Evolutionary conservation across 2,888 invertebrate species (phyloP).

Genomic region (Ecliptopera silaceata): DNA sequence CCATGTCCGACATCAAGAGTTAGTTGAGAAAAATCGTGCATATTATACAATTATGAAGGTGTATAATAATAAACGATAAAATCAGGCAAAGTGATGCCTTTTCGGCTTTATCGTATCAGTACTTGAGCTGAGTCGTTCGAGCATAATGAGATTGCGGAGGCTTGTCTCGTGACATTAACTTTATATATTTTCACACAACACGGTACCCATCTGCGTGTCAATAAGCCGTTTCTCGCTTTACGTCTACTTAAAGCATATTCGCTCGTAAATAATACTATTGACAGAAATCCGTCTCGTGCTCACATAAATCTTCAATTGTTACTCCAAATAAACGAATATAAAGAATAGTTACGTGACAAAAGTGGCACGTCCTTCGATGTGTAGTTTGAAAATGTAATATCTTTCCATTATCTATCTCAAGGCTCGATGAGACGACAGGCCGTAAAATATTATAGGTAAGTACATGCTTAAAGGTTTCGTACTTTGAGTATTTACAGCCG

Average conservation of each 20-base stretch:
- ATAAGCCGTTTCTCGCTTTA: slow-evolving; percentile 49
- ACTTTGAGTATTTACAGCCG: slow-evolving; percentile 3
- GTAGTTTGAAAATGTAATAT: slow-evolving; percentile 18
- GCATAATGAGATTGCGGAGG: slow-evolving; percentile 25
- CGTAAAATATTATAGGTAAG: slow-evolving; percentile 6
- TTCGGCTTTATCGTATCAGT: slow-evolving; percentile 23
- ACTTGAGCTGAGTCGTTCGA: slow-evolving; percentile 24
- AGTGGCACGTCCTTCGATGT: slow-evolving; percentile 36
- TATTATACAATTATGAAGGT: too few species aligned
- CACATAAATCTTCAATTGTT: slow-evolving; percentile 61
- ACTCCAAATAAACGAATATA: slow-evolving; percentile 66
- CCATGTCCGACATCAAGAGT: too few species aligned
- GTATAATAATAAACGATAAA: not conserved
- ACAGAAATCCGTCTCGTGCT: slow-evolving; percentile 58
- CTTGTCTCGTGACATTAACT: slow-evolving; percentile 26
- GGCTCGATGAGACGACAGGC: slow-evolving; percentile 7
- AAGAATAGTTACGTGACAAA: slow-evolving; percentile 54
- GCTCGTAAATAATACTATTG: slow-evolving; percentile 63
- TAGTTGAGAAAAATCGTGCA: too few species aligned
- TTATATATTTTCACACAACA: slow-evolving; percentile 37
- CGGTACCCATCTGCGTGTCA: slow-evolving; percentile 46
- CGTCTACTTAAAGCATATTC: slow-evolving; percentile 46
- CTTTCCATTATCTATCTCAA: slow-evolving; percentile 18
- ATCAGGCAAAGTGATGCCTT: slow-evolving; percentile 9
- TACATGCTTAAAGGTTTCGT: slow-evolving; percentile 7